Evolutionary conservation across 2,888 invertebrate genomes (phyloP).

Genomic region (Arctia plantaginis): DNA sequence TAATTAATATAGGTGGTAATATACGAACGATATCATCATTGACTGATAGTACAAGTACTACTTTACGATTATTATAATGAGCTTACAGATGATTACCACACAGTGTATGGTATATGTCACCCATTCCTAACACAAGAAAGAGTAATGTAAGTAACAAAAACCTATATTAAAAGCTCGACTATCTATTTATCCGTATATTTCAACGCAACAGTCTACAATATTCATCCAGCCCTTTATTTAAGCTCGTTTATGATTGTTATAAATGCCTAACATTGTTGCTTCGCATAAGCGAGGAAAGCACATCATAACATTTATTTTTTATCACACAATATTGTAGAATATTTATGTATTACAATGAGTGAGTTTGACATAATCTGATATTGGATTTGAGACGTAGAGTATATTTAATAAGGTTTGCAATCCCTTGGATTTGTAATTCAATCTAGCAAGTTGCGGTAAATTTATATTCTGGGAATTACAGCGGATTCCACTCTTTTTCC

Average conservation of each 20-base stretch:
- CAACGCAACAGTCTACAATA: neutral
- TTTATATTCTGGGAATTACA: too few species aligned
- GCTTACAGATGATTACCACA: too few species aligned
- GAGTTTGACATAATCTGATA: neutral
- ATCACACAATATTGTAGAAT: neutral
- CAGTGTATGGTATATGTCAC: too few species aligned
- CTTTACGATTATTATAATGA: too few species aligned
- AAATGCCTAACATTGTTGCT: slow-evolving; percentile 7
- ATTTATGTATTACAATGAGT: neutral
- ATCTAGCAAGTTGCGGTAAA: too few species aligned
- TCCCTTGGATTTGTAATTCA: too few species aligned
- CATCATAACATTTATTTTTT: slow-evolving; percentile 7
- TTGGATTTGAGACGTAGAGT: neutral
- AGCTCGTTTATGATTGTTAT: slow-evolving; percentile 6
- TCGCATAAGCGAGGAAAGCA: neutral
- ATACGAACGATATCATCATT: too few species aligned
- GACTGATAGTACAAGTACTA: too few species aligned
- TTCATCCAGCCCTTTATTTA: slow-evolving; percentile 4
- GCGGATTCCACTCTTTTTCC: too few species aligned
- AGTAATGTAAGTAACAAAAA: neutral
- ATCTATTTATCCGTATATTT: neutral
- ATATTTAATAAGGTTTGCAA: neutral
- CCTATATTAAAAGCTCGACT: neutral
- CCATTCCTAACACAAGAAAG: neutral
- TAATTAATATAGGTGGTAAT: too few species aligned